Base-by-base conservation (phyloP, 2,797 vertebrate genomes). In the Meriones psammophilus region DNA sequence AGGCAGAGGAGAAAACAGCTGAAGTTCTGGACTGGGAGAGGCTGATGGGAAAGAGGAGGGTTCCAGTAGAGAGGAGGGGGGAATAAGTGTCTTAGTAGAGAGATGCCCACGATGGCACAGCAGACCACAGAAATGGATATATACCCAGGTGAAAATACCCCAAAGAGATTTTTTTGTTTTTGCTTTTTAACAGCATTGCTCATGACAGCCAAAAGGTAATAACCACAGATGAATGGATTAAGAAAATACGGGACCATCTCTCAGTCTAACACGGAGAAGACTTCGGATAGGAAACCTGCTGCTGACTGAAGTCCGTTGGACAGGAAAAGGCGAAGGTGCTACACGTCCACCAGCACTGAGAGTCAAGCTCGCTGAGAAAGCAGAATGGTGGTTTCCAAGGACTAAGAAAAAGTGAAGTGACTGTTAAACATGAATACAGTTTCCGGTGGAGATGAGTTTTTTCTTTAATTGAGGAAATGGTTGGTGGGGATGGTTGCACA, bases 331-430 rank as follows among this genome's bases (percentile, higher is more conserved):
- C 62, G 80, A 20, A 66, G 1, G 42, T 0, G 46, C 12, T 12
- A 14, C 1, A 33, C 20, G 36, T 62, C 50, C 58, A 74, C 39
- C 14, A 42, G 5, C 2, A 20, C 13, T 24, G 73, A 13, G 2
- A 42, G 76, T 68, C 30, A 58, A 6, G 26, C 46, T 50, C 42
- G 30, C 0, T 2, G 54, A 80, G 79, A 77, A 74, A 69, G 76
- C 0, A 39, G 42, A 77, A 66, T 0, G 1, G 36, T 42, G 24
- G 26, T 8, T 20, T 62, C 12, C 26, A 8, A 33, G 22, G 7
- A 13, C 39, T 3, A 10, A 60, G 30, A 73, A 8, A 28, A 56
- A 68, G 50, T 0, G 0, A 22, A 56, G 74, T 77, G 54, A 33
- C 1, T 62, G 26, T 58, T 50, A 54, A 74, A n/a, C 28, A 62